Conservation (phyloP, 1,140 invertebrate genomes). For the Apis florea region DNA sequence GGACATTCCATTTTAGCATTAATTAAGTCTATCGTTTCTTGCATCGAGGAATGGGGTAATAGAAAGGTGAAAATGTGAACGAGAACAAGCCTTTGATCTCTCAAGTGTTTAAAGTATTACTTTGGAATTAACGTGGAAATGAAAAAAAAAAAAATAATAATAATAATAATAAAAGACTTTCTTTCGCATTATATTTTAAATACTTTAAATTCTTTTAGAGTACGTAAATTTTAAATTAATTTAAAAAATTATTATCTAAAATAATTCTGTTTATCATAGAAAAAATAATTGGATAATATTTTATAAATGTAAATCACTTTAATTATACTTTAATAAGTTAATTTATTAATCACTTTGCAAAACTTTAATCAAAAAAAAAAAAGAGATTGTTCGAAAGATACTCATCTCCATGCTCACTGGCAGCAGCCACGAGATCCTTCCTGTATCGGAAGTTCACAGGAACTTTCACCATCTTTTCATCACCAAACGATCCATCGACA, state of each 20-base stretch:
- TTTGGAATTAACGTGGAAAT: too few relatives aligned
- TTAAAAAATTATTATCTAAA: too few relatives aligned
- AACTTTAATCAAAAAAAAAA: background rate
- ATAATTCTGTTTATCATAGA: too few relatives aligned
- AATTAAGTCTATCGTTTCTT: background rate
- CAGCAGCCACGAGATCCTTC: constrained; percentile 59
- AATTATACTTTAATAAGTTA: too few relatives aligned
- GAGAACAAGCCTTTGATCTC: background rate
- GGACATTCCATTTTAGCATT: background rate
- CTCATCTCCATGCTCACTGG: constrained; percentile 60
- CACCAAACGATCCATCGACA: constrained; percentile 5
- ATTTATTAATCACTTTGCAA: too few relatives aligned
- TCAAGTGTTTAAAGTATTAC: background rate
- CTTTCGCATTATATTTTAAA: too few relatives aligned
- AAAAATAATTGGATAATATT: too few relatives aligned
- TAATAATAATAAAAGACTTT: too few relatives aligned
- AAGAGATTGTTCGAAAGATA: background rate
- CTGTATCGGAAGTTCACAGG: constrained; percentile 59
- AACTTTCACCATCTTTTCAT: constrained; percentile 46
- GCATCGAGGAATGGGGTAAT: background rate
- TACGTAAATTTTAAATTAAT: too few relatives aligned
- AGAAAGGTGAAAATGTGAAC: background rate
- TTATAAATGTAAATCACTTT: too few relatives aligned
- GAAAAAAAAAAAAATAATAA: too few relatives aligned
- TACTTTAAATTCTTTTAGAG: too few relatives aligned